Percentiles rank a stretch among this genome's conserved stretches.
Conservation (phyloP, 1,140 invertebrate species). For the Meloidogyne hapla region DNA sequence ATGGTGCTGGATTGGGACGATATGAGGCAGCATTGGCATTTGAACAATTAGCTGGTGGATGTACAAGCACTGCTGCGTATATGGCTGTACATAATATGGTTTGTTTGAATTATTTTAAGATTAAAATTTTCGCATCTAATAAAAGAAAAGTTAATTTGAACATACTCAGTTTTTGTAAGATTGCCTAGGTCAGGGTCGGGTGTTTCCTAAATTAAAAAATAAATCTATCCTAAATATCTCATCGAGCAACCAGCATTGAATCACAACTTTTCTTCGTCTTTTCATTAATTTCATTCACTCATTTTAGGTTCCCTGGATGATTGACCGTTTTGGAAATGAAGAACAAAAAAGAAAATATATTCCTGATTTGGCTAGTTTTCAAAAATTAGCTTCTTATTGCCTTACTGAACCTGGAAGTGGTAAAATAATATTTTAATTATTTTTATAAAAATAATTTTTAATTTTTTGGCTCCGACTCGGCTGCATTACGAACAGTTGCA, state of each 20-base stretch:
- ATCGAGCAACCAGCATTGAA: too few relatives aligned
- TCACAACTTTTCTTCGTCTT: too few relatives aligned
- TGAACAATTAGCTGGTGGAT: constrained; percentile 71
- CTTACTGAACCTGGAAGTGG: constrained; percentile 28
- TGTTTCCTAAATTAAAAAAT: too few relatives aligned
- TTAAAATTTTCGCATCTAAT: too few relatives aligned
- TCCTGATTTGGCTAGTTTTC: constrained; percentile 77
- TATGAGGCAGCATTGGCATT: constrained; percentile 72
- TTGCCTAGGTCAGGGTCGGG: too few relatives aligned
- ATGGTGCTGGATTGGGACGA: constrained; percentile 69
- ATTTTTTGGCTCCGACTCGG: constrained; percentile 68
- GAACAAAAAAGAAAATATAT: constrained; percentile 83
- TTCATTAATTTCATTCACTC: background rate
- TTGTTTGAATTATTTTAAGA: background rate
- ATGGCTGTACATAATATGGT: constrained; percentile 70
- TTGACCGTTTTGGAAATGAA: constrained; percentile 77
- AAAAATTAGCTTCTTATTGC: constrained; percentile 80
- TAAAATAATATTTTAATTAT: background rate
- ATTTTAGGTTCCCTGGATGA: constrained; percentile 71
- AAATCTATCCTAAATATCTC: too few relatives aligned
- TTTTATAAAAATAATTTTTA: background rate
- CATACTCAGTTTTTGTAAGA: too few relatives aligned
- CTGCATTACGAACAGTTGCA: constrained; percentile 66
- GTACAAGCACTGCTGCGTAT: constrained; percentile 71
- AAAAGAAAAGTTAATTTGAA: too few relatives aligned